Conservation (phyloP, 2,888 invertebrate species). For the Acheta domesticus region DNA sequence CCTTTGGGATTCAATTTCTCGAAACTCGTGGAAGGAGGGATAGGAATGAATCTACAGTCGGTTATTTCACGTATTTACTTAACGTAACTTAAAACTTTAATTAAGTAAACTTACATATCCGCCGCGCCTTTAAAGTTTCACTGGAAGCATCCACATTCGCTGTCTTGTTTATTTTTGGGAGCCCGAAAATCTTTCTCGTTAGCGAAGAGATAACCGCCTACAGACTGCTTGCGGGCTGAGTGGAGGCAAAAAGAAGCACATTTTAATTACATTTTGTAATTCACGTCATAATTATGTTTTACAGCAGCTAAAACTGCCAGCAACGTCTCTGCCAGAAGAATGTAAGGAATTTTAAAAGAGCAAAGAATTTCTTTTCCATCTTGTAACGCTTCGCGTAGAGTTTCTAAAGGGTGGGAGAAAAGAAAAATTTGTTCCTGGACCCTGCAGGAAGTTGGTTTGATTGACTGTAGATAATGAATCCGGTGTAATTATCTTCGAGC, state of each 20-base stretch:
- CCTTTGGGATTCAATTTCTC: too few relatives aligned
- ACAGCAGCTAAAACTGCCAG: neutral
- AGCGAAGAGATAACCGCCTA: slow-evolving; percentile 2
- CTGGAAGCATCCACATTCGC: neutral
- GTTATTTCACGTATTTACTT: neutral
- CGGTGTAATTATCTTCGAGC: neutral
- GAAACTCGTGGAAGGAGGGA: too few relatives aligned
- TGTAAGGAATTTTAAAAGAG: neutral
- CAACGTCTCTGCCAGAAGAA: neutral
- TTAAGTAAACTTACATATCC: slow-evolving; percentile 2
- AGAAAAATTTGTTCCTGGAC: neutral
- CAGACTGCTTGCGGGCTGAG: neutral
- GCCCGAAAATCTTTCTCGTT: slow-evolving; percentile 3
- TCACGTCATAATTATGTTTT: slow-evolving; percentile 18
- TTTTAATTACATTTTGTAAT: slow-evolving; percentile 18
- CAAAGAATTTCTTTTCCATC: neutral
- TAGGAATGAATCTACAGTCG: too few relatives aligned
- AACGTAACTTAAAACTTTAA: neutral
- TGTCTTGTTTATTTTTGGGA: slow-evolving; percentile 4
- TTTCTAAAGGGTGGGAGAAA: neutral
- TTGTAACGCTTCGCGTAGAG: neutral
- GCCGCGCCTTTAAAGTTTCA: neutral
- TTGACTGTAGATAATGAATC: slow-evolving; percentile 18
- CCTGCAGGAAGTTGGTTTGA: neutral
- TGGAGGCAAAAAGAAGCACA: neutral